Evolutionary conservation across 2,888 invertebrate genomes (phyloP), one percentile per base, ranked within the genome.

Genomic region (Caradrina kadenii): DNA sequence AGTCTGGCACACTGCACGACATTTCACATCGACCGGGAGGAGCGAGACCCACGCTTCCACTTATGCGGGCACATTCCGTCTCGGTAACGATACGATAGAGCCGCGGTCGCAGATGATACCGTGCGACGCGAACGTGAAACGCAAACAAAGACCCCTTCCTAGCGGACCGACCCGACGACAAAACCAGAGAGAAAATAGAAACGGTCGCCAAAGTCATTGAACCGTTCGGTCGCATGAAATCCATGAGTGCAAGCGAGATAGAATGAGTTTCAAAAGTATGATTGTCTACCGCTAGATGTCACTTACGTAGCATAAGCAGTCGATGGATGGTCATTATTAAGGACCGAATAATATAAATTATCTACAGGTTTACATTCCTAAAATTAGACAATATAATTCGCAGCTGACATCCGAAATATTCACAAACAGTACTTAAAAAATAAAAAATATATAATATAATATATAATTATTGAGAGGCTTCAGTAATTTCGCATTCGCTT

Each of bases 161-260:
- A 90, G 89, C 88, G 72, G 91, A 88, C 91, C 90, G 91, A 93
- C 88, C 90, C 93, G 92, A 94, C 94, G 94, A 94, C 93, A 92
- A 91, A 90, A 95, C 95, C 95, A 95, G 94, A 96, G 95, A 96
- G 94, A 96, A 96, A 96, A 96, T 96, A 96, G 95, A 96, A 95
- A 95, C 95, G 93, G 93, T 92, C 93, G 92, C 91, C 92, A 93
- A 89, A 95, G 96, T 96, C 96, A 96, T 96, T 96, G 96, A 96
- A 96, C 96, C 96, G 89, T 93, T 94, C 93, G 91, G 86, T 91
- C 89, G 91, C 89, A 83, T 88, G 77, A 80, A 90, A 84, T 83
- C 68, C 75, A 84, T 89, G 86, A 91, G 96, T 93, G 95, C 88
- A 93, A 96, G 91, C 90, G 93, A 92, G 95, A 95, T 64, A 80